phyloP scores from a whole-genome alignment of 2,113 vertebrate genomes.

The Trogon surrucura region DNA sequence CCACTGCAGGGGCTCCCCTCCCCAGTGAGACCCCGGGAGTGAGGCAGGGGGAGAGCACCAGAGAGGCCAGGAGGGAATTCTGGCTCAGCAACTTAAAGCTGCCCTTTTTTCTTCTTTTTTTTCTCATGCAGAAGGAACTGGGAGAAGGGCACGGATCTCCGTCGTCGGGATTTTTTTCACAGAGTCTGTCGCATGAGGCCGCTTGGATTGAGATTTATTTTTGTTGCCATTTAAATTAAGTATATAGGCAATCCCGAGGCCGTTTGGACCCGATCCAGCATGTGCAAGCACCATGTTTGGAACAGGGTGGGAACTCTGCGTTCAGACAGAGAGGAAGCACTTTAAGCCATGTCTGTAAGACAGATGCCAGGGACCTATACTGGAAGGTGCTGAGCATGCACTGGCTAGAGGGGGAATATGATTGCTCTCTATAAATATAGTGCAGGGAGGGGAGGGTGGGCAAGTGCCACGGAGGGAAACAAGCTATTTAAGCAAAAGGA shows the following conservation, averaged over 20 bases:
- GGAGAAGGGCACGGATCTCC: neutral
- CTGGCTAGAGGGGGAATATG: neutral
- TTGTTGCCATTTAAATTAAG: constrained; percentile 63
- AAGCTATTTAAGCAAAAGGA: constrained; percentile 61
- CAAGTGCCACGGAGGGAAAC: neutral
- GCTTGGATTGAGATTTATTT: constrained; percentile 53
- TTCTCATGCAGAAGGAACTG: neutral
- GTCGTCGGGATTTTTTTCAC: neutral
- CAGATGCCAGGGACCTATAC: constrained; percentile 26
- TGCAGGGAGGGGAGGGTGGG: constrained; percentile 7
- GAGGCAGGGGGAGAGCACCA: neutral
- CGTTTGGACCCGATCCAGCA: constrained; percentile 8
- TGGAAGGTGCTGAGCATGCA: constrained; percentile 24
- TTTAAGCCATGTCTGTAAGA: neutral
- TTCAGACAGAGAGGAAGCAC: constrained; percentile 52
- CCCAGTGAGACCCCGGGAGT: neutral
- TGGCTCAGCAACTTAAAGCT: neutral
- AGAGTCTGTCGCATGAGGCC: neutral
- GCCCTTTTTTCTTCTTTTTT: neutral
- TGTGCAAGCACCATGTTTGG: constrained; percentile 29
- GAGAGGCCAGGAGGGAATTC: neutral
- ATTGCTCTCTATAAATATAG: constrained; percentile 50
- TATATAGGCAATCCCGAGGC: constrained; percentile 54
- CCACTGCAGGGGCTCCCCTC: constrained; percentile 45
- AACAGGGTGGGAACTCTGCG: constrained; percentile 45